These are phyloP conservation scores for Habrosyne pyritoides DNA, from an alignment of 2,888 invertebrate genomes.

Conservation along the genomic window DNA sequence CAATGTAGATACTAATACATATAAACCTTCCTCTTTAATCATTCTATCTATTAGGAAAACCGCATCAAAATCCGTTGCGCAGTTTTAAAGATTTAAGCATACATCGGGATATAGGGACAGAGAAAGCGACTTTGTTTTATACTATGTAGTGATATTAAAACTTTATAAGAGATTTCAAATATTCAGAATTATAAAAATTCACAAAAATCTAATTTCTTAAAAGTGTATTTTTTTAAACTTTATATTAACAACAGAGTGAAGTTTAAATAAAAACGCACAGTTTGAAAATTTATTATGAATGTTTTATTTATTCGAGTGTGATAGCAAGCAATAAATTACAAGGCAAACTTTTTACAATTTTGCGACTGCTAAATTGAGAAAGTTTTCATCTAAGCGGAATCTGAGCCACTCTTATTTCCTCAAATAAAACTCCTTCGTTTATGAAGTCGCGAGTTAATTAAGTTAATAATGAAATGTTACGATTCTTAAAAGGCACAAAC, in stretches of 20 bases:
- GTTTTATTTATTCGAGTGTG: slow-evolving; percentile 2
- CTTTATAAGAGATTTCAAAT: too few species aligned
- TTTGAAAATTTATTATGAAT: neutral
- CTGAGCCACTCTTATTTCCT: neutral
- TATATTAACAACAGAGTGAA: neutral
- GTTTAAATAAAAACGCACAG: neutral
- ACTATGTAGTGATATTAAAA: too few species aligned
- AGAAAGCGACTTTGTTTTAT: too few species aligned
- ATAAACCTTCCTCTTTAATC: too few species aligned
- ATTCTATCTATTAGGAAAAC: too few species aligned
- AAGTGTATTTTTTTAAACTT: too few species aligned
- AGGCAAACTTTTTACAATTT: neutral
- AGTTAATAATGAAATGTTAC: neutral
- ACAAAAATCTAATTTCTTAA: too few species aligned
- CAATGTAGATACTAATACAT: too few species aligned
- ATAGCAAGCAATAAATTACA: neutral
- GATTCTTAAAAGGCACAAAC: neutral
- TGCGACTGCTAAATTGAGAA: neutral
- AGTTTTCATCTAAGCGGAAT: slow-evolving; percentile 4
- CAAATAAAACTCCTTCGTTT: neutral
- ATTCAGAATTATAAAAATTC: too few species aligned
- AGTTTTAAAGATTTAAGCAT: too few species aligned
- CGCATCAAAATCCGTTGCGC: too few species aligned
- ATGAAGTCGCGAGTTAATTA: slow-evolving; percentile 1
- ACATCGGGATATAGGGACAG: too few species aligned